Percentiles rank a stretch among this genome's conserved stretches.
Conservation (phyloP, 2,113 vertebrate genomes). For the Egretta garzetta region DNA sequence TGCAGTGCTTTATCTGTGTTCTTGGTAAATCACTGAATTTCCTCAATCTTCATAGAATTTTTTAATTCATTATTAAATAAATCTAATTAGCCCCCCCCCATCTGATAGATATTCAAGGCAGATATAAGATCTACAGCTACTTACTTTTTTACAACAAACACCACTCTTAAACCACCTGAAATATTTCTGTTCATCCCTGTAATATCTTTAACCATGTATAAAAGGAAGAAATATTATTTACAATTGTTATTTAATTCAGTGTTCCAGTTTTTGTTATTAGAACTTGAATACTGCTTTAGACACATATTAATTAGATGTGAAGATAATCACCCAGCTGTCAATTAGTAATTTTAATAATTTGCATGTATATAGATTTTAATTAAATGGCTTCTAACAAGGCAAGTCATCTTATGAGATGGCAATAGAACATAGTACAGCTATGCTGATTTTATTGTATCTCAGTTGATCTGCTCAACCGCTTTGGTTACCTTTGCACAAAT, state of each 20-base stretch:
- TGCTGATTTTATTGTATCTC: background rate
- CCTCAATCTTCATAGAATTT: background rate
- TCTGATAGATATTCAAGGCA: background rate
- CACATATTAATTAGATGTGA: background rate
- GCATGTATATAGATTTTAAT: background rate
- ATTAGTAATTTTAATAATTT: background rate
- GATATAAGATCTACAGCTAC: background rate
- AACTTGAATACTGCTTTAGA: background rate
- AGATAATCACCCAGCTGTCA: conserved; percentile 6
- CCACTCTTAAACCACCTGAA: background rate
- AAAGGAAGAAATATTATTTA: background rate
- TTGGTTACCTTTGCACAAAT: background rate
- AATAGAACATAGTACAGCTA: background rate
- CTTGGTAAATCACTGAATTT: background rate
- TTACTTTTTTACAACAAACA: background rate
- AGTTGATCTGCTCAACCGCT: background rate
- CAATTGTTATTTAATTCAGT: background rate
- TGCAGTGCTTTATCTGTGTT: background rate
- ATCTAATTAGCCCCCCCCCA: background rate
- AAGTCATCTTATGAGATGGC: background rate
- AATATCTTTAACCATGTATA: background rate
- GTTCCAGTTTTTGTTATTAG: background rate
- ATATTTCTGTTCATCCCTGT: background rate
- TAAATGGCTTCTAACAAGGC: background rate
- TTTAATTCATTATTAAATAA: background rate